Percentiles rank a stretch among this genome's conserved stretches.
phyloP scores from a whole-genome alignment of 2,888 invertebrate genomes.

The Xanthia icteritia region DNA sequence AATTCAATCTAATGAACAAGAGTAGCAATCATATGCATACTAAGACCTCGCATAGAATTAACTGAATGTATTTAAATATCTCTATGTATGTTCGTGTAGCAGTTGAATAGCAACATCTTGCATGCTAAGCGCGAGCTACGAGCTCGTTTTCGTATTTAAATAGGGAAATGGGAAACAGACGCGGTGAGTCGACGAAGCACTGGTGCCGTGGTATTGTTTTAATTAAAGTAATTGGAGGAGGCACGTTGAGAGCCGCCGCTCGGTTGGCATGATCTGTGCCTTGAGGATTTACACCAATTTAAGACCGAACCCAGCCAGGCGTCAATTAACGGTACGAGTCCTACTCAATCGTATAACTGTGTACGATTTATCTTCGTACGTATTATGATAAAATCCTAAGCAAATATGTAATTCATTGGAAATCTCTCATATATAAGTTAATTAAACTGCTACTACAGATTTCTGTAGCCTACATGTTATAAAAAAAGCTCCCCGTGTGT shows the following conservation, averaged over 20 bases:
- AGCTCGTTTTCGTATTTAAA: conserved; percentile 90
- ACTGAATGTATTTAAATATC: conserved; percentile 64
- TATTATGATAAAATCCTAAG: conserved; percentile 29
- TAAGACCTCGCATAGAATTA: conserved; percentile 66
- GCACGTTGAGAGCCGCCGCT: conserved; percentile 87
- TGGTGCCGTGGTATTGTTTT: conserved; percentile 90
- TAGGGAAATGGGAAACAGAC: conserved; percentile 90
- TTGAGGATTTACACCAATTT: conserved; percentile 90
- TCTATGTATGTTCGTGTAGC: conserved; percentile 73
- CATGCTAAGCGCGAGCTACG: conserved; percentile 85
- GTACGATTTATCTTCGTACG: conserved; percentile 52
- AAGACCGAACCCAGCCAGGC: conserved; percentile 84
- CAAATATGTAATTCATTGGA: conserved; percentile 7
- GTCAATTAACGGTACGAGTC: conserved; percentile 85
- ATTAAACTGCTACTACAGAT: not conserved
- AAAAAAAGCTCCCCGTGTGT: not conserved
- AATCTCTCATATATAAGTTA: not conserved
- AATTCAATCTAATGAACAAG: conserved; percentile 22
- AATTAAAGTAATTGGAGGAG: conserved; percentile 91
- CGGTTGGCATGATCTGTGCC: conserved; percentile 89
- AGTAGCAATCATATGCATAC: conserved; percentile 34
- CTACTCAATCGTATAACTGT: conserved; percentile 75
- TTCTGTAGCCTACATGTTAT: not conserved
- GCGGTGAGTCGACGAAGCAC: conserved; percentile 88
- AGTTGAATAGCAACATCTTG: conserved; percentile 86